A percentile compares a stretch with the other conserved stretches of the same genome.
Evolutionary conservation across 1,140 invertebrate genomes (phyloP).

Genomic region (Propsilocerus akamusi): DNA sequence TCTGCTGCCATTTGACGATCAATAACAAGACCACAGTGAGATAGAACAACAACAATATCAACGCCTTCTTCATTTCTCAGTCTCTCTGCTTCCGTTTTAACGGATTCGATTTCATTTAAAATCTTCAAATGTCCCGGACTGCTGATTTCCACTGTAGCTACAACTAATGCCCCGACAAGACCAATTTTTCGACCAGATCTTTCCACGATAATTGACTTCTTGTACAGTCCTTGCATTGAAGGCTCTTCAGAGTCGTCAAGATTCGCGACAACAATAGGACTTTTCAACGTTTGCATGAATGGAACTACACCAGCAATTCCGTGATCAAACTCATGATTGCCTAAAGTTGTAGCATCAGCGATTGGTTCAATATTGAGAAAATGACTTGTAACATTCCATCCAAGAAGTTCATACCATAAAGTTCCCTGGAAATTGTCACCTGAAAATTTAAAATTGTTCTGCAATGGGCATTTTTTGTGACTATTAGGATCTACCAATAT

Average conservation of each 20-base stretch:
- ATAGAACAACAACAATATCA: conserved; percentile 60
- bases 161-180: conserved; percentile 59
- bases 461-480: no score
- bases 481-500: no score
- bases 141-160: conserved; percentile 41
- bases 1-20: conserved; percentile 48
- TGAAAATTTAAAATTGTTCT: no score
- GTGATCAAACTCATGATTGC: conserved; percentile 83
- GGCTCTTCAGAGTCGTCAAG: conserved; percentile 54
- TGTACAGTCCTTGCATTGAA: conserved; percentile 34
- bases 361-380: conserved; percentile 58
- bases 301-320: conserved; percentile 51
- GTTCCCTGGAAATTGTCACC: no score
- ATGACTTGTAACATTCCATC: conserved; percentile 50
- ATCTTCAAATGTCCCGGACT: conserved; percentile 40
- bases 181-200: conserved; percentile 47
- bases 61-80: conserved; percentile 36
- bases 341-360: conserved; percentile 50
- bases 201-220: conserved; percentile 37
- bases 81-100: conserved; percentile 39
- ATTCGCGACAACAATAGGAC: conserved; percentile 53
- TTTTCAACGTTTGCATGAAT: conserved; percentile 41
- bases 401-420: conserved; percentile 61
- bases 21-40: conserved; percentile 52
- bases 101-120: conserved; percentile 41